These are phyloP conservation scores for Okamejei kenojei DNA, from an alignment of 2,797 vertebrate genomes.

Conservation along the genomic window DNA sequence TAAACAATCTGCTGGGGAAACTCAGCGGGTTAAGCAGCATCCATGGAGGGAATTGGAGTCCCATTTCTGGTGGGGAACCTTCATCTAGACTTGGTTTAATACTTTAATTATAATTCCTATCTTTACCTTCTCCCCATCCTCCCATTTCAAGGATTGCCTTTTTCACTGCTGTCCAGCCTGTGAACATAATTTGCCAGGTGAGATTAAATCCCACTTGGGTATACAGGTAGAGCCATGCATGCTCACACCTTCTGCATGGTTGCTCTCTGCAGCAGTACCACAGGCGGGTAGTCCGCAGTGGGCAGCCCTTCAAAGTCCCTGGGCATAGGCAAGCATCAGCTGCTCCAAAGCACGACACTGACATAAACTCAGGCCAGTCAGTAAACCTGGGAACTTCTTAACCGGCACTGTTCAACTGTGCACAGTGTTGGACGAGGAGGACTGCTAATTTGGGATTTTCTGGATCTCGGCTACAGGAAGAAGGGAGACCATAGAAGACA, in stretches of 20 bases:
- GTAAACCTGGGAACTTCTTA: not conserved
- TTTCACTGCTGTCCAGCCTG: not conserved
- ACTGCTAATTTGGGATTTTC: not conserved
- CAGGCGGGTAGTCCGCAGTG: not conserved
- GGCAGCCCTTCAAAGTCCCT: not conserved
- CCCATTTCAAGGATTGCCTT: not conserved
- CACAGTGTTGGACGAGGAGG: not conserved
- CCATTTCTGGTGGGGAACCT: too few species aligned
- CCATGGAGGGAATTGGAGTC: too few species aligned
- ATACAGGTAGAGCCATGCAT: not conserved
- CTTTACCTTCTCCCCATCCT: too few species aligned
- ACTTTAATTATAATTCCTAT: too few species aligned
- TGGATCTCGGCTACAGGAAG: too few species aligned
- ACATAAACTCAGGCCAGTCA: not conserved
- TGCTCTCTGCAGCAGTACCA: not conserved
- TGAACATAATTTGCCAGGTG: not conserved
- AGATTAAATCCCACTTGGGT: not conserved
- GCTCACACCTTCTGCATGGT: not conserved
- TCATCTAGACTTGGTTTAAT: too few species aligned
- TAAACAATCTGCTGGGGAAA: too few species aligned
- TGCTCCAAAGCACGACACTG: not conserved
- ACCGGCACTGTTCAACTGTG: not conserved
- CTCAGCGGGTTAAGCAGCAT: too few species aligned
- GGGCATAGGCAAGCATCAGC: not conserved
- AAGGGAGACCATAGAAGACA: not conserved